phyloP scores from a whole-genome alignment of 2,888 invertebrate genomes.

The Eilema sororculum region DNA sequence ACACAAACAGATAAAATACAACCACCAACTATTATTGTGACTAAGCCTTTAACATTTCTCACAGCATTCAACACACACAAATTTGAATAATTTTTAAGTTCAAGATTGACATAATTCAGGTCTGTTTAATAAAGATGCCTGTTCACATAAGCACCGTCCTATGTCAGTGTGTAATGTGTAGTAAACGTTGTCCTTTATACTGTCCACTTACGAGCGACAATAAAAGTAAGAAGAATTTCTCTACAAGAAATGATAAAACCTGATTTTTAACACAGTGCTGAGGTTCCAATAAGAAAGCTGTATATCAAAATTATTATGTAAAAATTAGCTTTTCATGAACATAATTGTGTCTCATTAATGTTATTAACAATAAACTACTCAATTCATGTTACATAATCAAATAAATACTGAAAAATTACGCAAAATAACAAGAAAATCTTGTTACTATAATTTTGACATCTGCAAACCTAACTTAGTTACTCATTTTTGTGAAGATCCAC shows the following conservation, averaged over 20 bases:
- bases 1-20: neutral
- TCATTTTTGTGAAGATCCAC: constrained; percentile 49
- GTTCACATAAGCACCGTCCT: constrained; percentile 7
- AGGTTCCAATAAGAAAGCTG: constrained; percentile 25
- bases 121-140: neutral
- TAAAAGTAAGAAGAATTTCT: constrained; percentile 15
- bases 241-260: constrained; percentile 23
- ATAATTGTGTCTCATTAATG: neutral
- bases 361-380: constrained; percentile 1
- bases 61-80: no score
- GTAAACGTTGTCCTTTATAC: neutral
- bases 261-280: constrained; percentile 24
- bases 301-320: constrained; percentile 14
- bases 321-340: constrained; percentile 24
- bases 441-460: constrained; percentile 69
- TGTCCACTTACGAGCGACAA: neutral
- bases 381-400: constrained; percentile 41
- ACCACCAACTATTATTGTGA: neutral
- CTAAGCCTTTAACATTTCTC: neutral
- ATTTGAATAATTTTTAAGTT: no score
- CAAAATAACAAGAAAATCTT: constrained; percentile 57
- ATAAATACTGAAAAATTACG: constrained; percentile 38
- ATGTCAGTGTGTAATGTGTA: neutral
- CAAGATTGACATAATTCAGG: neutral
- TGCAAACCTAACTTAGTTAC: constrained; percentile 64